A percentile compares a stretch with the other conserved stretches of the same genome.
Evolutionary conservation across 2,797 vertebrate species (phyloP).

Genomic region (Ibycter americanus): DNA sequence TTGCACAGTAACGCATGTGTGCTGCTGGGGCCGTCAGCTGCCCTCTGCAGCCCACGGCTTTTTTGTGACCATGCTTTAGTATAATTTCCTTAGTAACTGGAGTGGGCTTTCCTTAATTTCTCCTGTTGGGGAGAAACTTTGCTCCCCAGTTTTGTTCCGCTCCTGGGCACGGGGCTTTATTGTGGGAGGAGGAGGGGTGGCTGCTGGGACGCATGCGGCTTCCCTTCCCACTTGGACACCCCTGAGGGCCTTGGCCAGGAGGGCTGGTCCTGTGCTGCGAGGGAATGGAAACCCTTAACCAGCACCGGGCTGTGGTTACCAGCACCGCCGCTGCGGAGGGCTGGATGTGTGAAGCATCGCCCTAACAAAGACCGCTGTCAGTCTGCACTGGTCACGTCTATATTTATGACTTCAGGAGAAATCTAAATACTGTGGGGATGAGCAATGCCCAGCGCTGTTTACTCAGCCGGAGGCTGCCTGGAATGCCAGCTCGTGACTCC

Average conservation of each 20-base stretch:
- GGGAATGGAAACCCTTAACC: not conserved
- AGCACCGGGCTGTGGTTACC: too few relatives aligned
- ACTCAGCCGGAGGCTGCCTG: rapidly evolving
- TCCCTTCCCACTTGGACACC: not conserved
- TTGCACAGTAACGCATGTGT: not conserved
- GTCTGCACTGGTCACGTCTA: not conserved
- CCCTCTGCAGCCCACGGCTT: not conserved
- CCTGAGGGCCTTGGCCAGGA: not conserved
- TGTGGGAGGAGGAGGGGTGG: not conserved
- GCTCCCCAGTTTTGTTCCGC: rapidly evolving
- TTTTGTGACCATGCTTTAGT: not conserved
- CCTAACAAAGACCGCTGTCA: not conserved
- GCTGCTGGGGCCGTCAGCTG: not conserved
- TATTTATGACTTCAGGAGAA: too few relatives aligned
- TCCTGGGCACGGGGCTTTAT: rapidly evolving
- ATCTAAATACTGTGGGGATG: too few relatives aligned
- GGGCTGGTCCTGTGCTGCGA: not conserved
- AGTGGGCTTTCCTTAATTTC: not conserved
- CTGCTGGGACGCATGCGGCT: rapidly evolving
- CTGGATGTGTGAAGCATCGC: rapidly evolving
- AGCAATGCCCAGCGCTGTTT: rapidly evolving
- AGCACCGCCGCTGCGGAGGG: rapidly evolving
- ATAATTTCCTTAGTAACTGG: not conserved
- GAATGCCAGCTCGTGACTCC: not conserved
- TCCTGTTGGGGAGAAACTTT: not conserved